A percentile compares a stretch with the other conserved stretches of the same genome.
Evolutionary conservation across 2,797 vertebrate species (phyloP).

Genomic region (Cephalopachus bancanus): DNA sequence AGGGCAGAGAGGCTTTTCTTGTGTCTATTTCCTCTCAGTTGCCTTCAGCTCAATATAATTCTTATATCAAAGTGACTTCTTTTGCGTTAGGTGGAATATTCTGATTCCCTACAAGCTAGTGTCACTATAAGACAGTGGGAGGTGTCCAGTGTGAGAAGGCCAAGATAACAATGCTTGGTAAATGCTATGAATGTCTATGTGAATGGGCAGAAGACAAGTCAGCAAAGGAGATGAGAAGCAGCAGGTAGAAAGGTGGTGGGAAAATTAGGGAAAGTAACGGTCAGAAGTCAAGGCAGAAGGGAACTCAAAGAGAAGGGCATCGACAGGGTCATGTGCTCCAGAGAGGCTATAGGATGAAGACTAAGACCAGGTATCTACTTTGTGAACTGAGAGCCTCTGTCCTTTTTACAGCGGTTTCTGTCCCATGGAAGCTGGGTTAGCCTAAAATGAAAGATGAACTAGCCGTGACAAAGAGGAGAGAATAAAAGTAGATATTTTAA

Average conservation of each 20-base stretch:
- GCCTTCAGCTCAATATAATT: not conserved
- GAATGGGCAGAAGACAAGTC: too few species aligned
- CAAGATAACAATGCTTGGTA: not conserved
- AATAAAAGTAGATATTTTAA: not conserved
- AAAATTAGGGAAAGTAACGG: not conserved
- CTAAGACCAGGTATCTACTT: not conserved
- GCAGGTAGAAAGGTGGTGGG: not conserved
- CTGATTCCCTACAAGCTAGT: not conserved
- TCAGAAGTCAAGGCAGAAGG: not conserved
- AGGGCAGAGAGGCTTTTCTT: not conserved
- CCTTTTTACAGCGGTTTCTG: not conserved
- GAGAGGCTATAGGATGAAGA: not conserved
- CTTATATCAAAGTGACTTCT: not conserved
- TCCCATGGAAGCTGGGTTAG: not conserved
- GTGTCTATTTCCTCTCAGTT: not conserved
- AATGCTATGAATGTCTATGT: not conserved
- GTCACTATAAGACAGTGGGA: not conserved
- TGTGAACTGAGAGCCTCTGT: not conserved
- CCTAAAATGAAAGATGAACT: not conserved
- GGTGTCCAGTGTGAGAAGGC: not conserved
- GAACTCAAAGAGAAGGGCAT: not conserved
- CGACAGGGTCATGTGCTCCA: not conserved
- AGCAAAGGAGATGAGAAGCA: not conserved
- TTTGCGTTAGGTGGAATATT: not conserved
- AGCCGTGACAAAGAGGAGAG: not conserved